These are phyloP conservation scores for Pelusios castaneus DNA, from an alignment of 2,113 vertebrate species.

Conservation along the genomic window DNA sequence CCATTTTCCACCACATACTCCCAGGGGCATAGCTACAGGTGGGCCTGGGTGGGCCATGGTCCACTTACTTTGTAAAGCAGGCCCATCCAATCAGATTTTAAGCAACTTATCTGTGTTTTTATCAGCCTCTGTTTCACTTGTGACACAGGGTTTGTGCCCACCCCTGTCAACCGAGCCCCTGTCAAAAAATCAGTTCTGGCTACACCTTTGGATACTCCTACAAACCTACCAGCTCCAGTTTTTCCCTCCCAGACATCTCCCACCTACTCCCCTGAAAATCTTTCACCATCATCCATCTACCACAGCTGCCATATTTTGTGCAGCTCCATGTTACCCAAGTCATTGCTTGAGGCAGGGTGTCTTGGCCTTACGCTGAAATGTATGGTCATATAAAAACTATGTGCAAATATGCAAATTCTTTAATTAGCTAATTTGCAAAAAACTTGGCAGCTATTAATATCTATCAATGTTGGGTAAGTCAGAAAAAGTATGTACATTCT, in stretches of 20 bases:
- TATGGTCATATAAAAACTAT: not conserved
- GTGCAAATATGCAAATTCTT: not conserved
- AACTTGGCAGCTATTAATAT: rapidly evolving
- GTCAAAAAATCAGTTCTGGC: too few relatives aligned
- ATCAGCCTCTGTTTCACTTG: too few relatives aligned
- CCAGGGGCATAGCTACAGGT: not conserved
- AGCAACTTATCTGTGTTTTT: too few relatives aligned
- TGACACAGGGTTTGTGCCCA: too few relatives aligned
- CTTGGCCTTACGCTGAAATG: not conserved
- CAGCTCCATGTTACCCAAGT: not conserved
- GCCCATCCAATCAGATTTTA: too few relatives aligned
- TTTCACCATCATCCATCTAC: not conserved
- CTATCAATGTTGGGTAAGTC: not conserved
- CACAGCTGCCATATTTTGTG: not conserved
- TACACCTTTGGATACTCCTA: not conserved
- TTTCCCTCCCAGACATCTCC: not conserved
- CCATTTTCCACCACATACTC: not conserved
- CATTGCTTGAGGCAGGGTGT: not conserved
- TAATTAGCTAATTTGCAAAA: not conserved
- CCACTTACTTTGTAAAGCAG: too few relatives aligned
- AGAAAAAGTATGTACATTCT: not conserved
- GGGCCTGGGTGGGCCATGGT: too few relatives aligned
- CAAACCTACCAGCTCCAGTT: not conserved
- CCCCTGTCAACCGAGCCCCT: too few relatives aligned
- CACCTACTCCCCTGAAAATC: not conserved